Percentiles rank a stretch among this genome's conserved stretches.
Conservation (phyloP, 2,113 vertebrate species). For the Oenanthe oenanthe region DNA sequence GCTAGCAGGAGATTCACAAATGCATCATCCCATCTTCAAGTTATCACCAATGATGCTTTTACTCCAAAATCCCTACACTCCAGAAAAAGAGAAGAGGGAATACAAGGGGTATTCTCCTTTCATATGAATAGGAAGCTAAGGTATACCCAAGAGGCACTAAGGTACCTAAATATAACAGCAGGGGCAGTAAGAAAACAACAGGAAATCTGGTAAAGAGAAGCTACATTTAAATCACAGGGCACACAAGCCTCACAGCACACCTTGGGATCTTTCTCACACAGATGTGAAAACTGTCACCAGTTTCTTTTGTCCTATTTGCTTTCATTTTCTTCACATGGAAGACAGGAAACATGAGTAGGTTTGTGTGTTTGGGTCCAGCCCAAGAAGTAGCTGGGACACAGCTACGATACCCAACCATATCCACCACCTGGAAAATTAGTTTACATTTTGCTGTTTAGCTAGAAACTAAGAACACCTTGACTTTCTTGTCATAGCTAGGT, state of each 20-base stretch:
- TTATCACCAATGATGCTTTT: background rate
- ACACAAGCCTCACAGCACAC: background rate
- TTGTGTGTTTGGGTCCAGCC: background rate
- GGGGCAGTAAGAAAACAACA: background rate
- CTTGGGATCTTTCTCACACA: background rate
- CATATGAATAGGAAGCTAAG: background rate
- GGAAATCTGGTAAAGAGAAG: background rate
- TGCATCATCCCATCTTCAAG: background rate
- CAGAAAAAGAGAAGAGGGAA: background rate
- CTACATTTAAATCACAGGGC: background rate
- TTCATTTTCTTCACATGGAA: background rate
- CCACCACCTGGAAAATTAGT: background rate
- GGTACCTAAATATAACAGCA: background rate
- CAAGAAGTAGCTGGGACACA: background rate
- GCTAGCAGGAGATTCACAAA: background rate
- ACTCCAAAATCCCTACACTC: background rate
- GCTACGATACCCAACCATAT: background rate
- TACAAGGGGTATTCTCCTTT: background rate
- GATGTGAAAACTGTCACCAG: background rate
- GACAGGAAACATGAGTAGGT: background rate
- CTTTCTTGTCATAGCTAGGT: background rate
- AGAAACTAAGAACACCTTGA: background rate
- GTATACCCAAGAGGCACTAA: background rate
- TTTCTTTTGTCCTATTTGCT: background rate
- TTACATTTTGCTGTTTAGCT: background rate